A percentile compares a stretch with the other conserved stretches of the same genome.
phyloP scores from a whole-genome alignment of 2,888 invertebrate genomes.

The Dorcus hopei region DNA sequence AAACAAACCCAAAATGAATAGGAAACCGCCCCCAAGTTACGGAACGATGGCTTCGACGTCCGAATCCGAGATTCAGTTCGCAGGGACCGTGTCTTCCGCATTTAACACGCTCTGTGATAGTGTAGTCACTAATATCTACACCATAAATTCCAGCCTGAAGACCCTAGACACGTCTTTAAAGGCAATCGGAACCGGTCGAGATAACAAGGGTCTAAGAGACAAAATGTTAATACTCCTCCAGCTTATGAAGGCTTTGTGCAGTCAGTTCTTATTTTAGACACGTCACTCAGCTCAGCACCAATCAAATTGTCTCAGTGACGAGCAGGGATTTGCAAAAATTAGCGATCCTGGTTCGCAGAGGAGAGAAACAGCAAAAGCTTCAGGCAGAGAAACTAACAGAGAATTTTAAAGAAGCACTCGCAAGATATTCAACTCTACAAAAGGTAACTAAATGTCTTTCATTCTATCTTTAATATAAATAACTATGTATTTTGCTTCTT shows the following conservation, averaged over 20 bases:
- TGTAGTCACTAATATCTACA: constrained; percentile 76
- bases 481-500: constrained; percentile 8
- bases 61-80: constrained; percentile 68
- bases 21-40: constrained; percentile 36
- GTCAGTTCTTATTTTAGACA: constrained; percentile 54
- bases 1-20: constrained; percentile 10
- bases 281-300: constrained; percentile 70
- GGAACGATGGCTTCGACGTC: constrained; percentile 50
- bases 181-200: constrained; percentile 71
- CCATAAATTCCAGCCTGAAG: constrained; percentile 71
- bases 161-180: constrained; percentile 71
- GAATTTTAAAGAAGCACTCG: constrained; percentile 77
- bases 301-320: constrained; percentile 70
- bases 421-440: constrained; percentile 74
- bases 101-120: constrained; percentile 76
- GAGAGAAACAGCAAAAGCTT: constrained; percentile 76
- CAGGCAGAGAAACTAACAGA: constrained; percentile 81
- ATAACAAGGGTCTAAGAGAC: constrained; percentile 65
- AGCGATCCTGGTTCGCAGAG: constrained; percentile 65
- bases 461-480: not conserved
- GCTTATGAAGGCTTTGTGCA: constrained; percentile 10
- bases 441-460: constrained; percentile 56
- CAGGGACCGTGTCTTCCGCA: constrained; percentile 70
- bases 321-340: constrained; percentile 71
- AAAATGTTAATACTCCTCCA: constrained; percentile 54